A percentile compares a stretch with the other conserved stretches of the same genome.
These are phyloP conservation scores for Drosophila merina DNA, from an alignment of 2,888 invertebrate genomes.

Conservation along the genomic window DNA sequence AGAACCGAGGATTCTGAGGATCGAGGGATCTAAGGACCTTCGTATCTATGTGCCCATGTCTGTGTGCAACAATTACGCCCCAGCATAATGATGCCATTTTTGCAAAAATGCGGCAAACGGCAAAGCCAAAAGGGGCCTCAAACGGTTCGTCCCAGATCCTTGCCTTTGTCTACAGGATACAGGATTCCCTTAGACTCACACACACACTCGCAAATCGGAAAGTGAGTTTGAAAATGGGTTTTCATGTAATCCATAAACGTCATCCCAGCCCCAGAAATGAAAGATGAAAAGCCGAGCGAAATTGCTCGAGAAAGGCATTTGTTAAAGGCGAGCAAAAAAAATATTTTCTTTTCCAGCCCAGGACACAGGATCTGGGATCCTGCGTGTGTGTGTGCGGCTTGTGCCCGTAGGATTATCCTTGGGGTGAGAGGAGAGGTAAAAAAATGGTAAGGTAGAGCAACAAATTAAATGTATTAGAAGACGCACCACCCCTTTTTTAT, in stretches of 20 bases:
- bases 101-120: constrained; percentile 53
- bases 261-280: constrained; percentile 60
- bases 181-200: constrained; percentile 39
- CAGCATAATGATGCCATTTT: constrained; percentile 73
- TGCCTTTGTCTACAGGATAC: constrained; percentile 33
- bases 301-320: constrained; percentile 47
- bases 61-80: constrained; percentile 71
- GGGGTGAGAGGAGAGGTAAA: constrained; percentile 48
- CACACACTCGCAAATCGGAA: constrained; percentile 14
- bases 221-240: constrained; percentile 54
- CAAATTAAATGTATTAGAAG: constrained; percentile 75
- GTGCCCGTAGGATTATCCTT: constrained; percentile 66
- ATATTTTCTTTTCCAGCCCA: constrained; percentile 57
- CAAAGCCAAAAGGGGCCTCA: constrained; percentile 39
- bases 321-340: constrained; percentile 64
- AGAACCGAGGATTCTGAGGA: constrained; percentile 21
- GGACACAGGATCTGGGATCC: background rate
- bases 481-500: constrained; percentile 65
- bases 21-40: background rate
- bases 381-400: constrained; percentile 54
- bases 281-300: constrained; percentile 47
- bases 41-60: background rate
- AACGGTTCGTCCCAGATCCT: constrained; percentile 42
- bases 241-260: constrained; percentile 81
- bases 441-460: constrained; percentile 51